Conservation (phyloP, 2,888 invertebrate genomes). For the Protula sp. region DNA sequence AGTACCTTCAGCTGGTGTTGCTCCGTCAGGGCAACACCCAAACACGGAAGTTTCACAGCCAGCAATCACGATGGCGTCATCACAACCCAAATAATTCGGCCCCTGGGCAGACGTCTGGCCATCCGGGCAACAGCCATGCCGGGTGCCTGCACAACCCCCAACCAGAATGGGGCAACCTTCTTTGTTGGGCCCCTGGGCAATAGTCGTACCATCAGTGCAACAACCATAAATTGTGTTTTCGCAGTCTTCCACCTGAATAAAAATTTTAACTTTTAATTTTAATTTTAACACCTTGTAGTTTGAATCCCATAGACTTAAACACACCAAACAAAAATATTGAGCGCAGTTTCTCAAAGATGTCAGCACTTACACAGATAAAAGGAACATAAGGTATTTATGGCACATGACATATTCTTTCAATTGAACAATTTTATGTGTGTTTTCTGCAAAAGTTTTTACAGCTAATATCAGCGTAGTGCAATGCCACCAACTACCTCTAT, state of each 20-base stretch:
- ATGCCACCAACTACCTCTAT: background rate
- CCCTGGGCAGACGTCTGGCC: constrained; percentile 69
- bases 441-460: too few relatives aligned
- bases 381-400: too few relatives aligned
- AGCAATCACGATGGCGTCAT: constrained; percentile 40
- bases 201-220: constrained; percentile 78
- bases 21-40: constrained; percentile 82
- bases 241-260: too few relatives aligned
- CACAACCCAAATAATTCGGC: constrained; percentile 78
- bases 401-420: too few relatives aligned
- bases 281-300: too few relatives aligned
- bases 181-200: constrained; percentile 68
- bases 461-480: too few relatives aligned
- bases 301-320: too few relatives aligned
- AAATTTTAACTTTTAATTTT: too few relatives aligned
- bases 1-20: constrained; percentile 66
- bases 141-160: constrained; percentile 40
- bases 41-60: constrained; percentile 47
- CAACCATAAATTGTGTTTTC: constrained; percentile 61
- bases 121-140: constrained; percentile 81
- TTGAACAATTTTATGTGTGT: too few relatives aligned
- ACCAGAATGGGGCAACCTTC: constrained; percentile 31
- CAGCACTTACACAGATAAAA: too few relatives aligned
- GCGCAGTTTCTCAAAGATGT: too few relatives aligned
- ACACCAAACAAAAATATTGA: too few relatives aligned